Base-by-base conservation (phyloP, 2,113 vertebrate genomes). In the Prionailurus viverrinus region DNA sequence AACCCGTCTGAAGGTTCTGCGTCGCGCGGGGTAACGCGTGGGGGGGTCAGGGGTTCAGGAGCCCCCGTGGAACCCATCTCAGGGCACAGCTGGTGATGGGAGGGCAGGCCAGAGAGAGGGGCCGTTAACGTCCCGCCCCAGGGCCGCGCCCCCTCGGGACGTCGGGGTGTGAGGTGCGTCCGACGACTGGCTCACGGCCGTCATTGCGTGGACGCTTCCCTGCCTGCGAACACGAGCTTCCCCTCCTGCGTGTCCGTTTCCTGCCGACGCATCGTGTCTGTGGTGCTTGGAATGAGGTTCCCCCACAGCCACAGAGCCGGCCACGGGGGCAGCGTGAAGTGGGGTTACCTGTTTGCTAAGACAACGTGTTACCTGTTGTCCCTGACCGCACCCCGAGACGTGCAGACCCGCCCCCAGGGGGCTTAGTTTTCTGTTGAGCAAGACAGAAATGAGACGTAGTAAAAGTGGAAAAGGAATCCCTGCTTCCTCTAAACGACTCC, bases 121-220 rank as follows among this genome's bases (percentile, higher is more conserved):
- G 25, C 12, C 23, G 15, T 63, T 53, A 53, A 31, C 4, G 3
- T 13, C 51, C 53, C 33, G 8, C 7, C 51, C 14, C 23, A 53
- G 51, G 16, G 27, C 3, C 7, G 1, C 15, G 58, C 12, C 13
- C 55, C 41, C 21, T 68, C 55, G 33, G 89, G 33, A 27, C 94
- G 51, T 76, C 53, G 36, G 29, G 36, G 48, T 74, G 16, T 13
- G 9, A 6, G 10, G 41, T 15, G 19, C 78, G 66, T 13, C 9
- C 19, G 18, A 41, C 16, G 65, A 53, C n/a, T 1, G 1, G 6
- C 23, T 7, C 2, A 3, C 45, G 19, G 33, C 29, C 4, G 11
- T 7, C 36, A 58, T 33, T 29, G 10, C 13, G n/a, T 0, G 1
- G 13, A n/a, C 41, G 3, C 15, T 23, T 3, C 61, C 61, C 8